phyloP scores from a whole-genome alignment of 2,113 vertebrate species.

The Entosphenus tridentatus region DNA sequence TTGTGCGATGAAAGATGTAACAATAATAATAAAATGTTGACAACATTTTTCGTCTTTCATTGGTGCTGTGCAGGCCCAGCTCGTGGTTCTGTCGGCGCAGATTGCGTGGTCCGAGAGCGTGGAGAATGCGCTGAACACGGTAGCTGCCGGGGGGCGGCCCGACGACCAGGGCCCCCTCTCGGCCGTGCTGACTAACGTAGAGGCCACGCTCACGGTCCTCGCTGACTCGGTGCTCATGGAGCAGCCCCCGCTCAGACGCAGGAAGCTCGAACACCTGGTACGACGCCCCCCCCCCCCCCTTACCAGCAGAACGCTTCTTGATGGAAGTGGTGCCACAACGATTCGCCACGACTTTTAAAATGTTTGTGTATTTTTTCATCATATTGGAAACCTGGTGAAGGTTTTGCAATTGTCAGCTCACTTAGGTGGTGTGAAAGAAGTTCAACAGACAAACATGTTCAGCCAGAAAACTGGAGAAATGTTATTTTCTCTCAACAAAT shows the following conservation, averaged over 20 bases:
- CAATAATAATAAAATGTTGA: not conserved
- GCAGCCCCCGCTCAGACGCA: constrained; percentile 3
- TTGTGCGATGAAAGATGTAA: not conserved
- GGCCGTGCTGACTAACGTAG: not conserved
- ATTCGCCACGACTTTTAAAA: too few relatives aligned
- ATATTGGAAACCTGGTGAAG: too few relatives aligned
- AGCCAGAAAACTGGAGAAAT: too few relatives aligned
- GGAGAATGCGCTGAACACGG: not conserved
- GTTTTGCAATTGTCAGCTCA: too few relatives aligned
- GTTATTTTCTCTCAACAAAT: too few relatives aligned
- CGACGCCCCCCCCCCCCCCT: too few relatives aligned
- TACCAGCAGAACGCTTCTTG: too few relatives aligned
- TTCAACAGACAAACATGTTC: too few relatives aligned
- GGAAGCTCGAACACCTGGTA: not conserved
- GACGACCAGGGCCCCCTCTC: constrained; percentile 20
- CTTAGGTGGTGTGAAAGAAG: too few relatives aligned
- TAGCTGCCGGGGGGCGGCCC: not conserved
- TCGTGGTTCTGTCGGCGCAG: not conserved
- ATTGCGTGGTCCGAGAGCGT: constrained; percentile 2
- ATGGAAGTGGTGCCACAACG: too few relatives aligned
- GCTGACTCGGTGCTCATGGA: constrained; percentile 5
- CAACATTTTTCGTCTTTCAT: not conserved
- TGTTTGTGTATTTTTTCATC: too few relatives aligned
- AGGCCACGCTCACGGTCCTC: constrained; percentile 2
- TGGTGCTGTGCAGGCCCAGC: not conserved